Evolutionary conservation across 92 coral and sea anemone species (phyloP).

Genomic region (Plumapathes pennacea): DNA sequence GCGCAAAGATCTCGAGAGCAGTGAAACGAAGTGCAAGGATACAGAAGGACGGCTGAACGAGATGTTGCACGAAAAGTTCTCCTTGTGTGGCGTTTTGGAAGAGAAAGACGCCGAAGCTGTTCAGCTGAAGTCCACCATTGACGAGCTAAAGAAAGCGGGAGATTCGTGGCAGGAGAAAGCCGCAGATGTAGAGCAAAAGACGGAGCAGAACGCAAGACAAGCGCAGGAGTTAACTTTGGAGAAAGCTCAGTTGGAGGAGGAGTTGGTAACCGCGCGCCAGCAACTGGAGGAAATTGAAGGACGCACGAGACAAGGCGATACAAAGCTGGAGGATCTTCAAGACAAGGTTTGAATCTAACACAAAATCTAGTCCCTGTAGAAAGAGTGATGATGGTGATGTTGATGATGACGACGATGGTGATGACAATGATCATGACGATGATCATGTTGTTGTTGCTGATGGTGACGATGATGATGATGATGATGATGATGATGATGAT

Average conservation of each 20-base stretch:
- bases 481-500: no score
- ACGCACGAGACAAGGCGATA: no score
- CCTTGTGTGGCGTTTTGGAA: slow-evolving; percentile 16
- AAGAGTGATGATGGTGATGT: no score
- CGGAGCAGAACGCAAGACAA: slow-evolving; percentile 19
- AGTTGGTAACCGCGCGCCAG: no score
- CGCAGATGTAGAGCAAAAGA: neutral
- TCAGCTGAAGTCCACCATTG: slow-evolving; percentile 21
- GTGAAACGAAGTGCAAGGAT: slow-evolving; percentile 13
- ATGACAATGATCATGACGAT: no score
- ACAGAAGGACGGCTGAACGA: slow-evolving; percentile 23
- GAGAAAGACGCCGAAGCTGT: slow-evolving; percentile 14
- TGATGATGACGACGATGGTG: no score
- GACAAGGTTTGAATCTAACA: no score
- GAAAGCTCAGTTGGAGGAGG: slow-evolving; percentile 5
- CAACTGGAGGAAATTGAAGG: no score
- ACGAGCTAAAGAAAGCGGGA: slow-evolving; percentile 31
- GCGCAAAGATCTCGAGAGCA: slow-evolving; percentile 24
- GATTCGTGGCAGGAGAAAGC: slow-evolving; percentile 3
- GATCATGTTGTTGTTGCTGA: no score
- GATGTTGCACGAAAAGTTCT: slow-evolving; percentile 15
- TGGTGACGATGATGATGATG: no score
- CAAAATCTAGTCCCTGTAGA: no score
- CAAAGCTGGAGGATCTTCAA: no score
- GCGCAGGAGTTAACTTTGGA: neutral